Evolutionary conservation across 2,113 vertebrate species (phyloP).

Genomic region (Eudyptes chrysolophus): DNA sequence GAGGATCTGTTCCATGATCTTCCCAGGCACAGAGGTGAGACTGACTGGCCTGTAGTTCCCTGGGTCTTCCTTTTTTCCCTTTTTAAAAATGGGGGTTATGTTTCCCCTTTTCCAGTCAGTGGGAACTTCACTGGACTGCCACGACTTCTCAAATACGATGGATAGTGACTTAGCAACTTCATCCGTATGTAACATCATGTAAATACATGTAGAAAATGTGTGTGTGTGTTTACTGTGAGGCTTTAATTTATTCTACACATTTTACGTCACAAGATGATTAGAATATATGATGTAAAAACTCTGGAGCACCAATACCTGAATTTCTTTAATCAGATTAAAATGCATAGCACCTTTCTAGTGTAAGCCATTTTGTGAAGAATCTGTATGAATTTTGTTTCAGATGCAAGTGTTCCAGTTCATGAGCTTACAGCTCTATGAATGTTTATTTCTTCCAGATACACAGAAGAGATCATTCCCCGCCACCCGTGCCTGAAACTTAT

Average conservation of each 20-base stretch:
- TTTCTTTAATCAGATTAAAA: background rate
- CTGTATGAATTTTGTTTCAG: background rate
- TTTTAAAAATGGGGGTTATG: too few species aligned
- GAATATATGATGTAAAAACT: background rate
- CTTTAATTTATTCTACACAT: background rate
- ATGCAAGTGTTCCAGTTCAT: background rate
- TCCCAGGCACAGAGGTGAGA: too few species aligned
- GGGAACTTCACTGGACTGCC: too few species aligned
- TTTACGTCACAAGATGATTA: background rate
- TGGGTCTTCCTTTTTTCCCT: too few species aligned
- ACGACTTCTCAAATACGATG: too few species aligned
- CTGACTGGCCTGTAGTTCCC: too few species aligned
- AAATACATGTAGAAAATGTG: background rate
- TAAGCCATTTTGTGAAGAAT: background rate
- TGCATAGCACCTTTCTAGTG: background rate
- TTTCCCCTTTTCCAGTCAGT: too few species aligned
- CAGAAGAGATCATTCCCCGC: constrained; percentile 87
- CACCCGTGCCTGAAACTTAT: constrained; percentile 90
- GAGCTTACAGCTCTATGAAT: background rate
- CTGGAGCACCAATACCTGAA: background rate
- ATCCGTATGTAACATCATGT: background rate
- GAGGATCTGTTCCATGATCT: too few species aligned
- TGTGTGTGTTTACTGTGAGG: background rate
- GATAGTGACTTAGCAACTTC: too few species aligned
- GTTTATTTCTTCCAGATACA: constrained; percentile 83